Conservation (phyloP, 2,888 invertebrate species). For the Drosophila affinis region DNA sequence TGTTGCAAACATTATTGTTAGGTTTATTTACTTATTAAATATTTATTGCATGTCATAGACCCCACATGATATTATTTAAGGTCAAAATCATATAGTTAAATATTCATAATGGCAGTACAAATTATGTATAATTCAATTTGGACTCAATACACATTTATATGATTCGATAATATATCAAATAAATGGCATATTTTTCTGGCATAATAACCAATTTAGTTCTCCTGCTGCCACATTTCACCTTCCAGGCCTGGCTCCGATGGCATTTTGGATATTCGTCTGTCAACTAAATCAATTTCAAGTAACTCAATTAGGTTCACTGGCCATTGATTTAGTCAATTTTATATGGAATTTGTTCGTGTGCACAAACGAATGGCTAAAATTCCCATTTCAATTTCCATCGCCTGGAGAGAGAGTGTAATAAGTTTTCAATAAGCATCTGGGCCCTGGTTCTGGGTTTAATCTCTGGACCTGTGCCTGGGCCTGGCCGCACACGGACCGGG, state of each 20-base stretch:
- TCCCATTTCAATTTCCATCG: conserved; percentile 2
- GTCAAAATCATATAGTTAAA: too few relatives aligned
- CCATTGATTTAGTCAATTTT: conserved; percentile 25
- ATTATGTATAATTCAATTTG: neutral
- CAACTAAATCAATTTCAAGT: conserved; percentile 18
- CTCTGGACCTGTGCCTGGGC: conserved; percentile 8
- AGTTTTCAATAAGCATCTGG: conserved; percentile 37
- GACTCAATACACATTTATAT: neutral
- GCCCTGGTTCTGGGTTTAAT: conserved; percentile 18
- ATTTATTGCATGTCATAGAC: too few relatives aligned
- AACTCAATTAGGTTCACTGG: conserved; percentile 21
- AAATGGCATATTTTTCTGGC: neutral
- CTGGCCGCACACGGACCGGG: conserved; percentile 29
- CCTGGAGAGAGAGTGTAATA: conserved; percentile 27
- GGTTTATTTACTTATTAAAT: too few relatives aligned
- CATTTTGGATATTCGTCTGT: conserved; percentile 18
- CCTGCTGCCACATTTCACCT: neutral
- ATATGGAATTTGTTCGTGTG: conserved; percentile 10
- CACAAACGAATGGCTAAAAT: neutral
- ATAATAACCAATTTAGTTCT: conserved; percentile 1
- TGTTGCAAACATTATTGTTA: too few relatives aligned
- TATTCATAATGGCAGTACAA: too few relatives aligned
- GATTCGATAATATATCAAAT: neutral
- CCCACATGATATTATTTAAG: too few relatives aligned
- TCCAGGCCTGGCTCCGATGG: neutral